phyloP scores from a whole-genome alignment of 2,797 vertebrate species.

The Hoplostethus mediterraneus region DNA sequence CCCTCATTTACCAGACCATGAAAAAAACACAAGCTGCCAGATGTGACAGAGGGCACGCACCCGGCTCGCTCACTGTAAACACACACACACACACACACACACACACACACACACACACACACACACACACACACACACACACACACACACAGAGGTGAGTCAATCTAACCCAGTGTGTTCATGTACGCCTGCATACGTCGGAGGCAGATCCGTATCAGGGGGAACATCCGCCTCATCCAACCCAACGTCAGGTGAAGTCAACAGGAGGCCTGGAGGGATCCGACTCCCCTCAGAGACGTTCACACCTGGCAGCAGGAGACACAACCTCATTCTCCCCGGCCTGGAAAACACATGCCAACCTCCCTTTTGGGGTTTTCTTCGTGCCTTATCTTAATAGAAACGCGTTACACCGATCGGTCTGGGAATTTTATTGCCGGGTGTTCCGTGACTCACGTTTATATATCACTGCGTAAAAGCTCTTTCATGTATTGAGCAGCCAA shows the following conservation, averaged over 20 bases:
- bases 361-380: neutral
- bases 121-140: slow-evolving; percentile 51
- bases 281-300: slow-evolving; percentile 52
- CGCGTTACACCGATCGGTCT: neutral
- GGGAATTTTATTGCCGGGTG: neutral
- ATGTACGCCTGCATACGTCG: slow-evolving; percentile 56
- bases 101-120: slow-evolving; percentile 46
- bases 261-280: slow-evolving; percentile 52
- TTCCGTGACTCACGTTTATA: neutral
- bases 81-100: slow-evolving; percentile 51
- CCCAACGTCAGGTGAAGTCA: slow-evolving; percentile 68
- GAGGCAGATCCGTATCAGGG: slow-evolving; percentile 61
- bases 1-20: slow-evolving; percentile 76
- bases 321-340: neutral
- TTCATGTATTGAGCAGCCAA: neutral
- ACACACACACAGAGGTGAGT: slow-evolving; percentile 39
- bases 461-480: neutral
- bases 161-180: slow-evolving; percentile 32
- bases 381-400: neutral
- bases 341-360: neutral
- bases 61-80: slow-evolving; percentile 62
- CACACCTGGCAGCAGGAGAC: slow-evolving; percentile 30
- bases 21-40: slow-evolving; percentile 78
- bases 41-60: slow-evolving; percentile 76
- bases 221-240: slow-evolving; percentile 66